phyloP scores from a whole-genome alignment of 2,888 invertebrate species.

The Ennomos erosarius region DNA sequence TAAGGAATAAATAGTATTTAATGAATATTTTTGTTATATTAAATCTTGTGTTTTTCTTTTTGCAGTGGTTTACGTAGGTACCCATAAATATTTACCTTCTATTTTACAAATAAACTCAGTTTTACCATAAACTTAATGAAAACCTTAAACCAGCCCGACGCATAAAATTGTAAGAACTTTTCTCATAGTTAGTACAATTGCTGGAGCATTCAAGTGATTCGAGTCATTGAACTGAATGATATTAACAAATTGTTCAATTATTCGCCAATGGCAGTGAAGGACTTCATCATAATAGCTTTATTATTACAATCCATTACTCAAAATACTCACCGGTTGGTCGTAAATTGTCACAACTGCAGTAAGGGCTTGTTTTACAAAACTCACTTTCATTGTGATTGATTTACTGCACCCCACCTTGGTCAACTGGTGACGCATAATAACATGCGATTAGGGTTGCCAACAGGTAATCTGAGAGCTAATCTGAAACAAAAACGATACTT shows the following conservation, averaged over 20 bases:
- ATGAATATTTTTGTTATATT: too few species aligned
- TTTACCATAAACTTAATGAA: too few species aligned
- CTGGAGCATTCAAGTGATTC: background rate
- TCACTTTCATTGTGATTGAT: constrained; percentile 35
- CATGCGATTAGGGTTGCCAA: constrained; percentile 22
- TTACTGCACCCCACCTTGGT: constrained; percentile 37
- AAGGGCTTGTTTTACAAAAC: constrained; percentile 36
- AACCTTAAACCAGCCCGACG: too few species aligned
- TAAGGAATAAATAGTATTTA: too few species aligned
- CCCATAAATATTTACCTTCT: too few species aligned
- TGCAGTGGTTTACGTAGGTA: too few species aligned
- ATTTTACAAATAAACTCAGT: too few species aligned
- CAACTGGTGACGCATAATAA: constrained; percentile 34
- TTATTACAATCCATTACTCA: constrained; percentile 38
- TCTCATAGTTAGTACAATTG: constrained; percentile 3
- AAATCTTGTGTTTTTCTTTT: too few species aligned
- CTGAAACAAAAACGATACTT: too few species aligned
- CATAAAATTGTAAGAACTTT: too few species aligned
- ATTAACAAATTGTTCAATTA: constrained; percentile 5
- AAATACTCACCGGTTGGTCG: constrained; percentile 31
- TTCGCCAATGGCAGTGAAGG: constrained; percentile 34
- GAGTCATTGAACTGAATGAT: constrained; percentile 12
- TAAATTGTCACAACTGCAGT: constrained; percentile 39
- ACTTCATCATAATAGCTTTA: constrained; percentile 45
- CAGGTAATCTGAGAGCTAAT: background rate